Conservation (phyloP, 2,113 vertebrate species). For the Oplegnathus fasciatus region DNA sequence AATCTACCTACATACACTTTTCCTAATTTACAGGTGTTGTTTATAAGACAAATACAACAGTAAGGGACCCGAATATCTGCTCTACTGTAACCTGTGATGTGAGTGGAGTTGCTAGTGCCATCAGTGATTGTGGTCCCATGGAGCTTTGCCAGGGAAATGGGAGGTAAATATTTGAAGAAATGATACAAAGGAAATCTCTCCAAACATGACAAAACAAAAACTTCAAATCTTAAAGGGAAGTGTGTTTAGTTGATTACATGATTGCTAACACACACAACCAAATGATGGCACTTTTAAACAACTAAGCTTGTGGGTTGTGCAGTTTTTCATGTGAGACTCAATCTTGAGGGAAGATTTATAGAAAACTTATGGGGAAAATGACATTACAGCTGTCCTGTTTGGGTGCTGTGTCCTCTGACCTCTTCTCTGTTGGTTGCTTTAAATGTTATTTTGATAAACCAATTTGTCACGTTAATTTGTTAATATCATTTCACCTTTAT, state of each 20-base stretch:
- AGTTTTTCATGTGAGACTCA: background rate
- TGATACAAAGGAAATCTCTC: background rate
- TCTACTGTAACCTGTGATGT: slow-evolving; percentile 54
- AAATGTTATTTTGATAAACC: too few species aligned
- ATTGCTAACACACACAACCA: background rate
- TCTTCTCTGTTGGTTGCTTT: too few species aligned
- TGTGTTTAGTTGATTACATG: too few species aligned
- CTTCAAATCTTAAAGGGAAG: too few species aligned
- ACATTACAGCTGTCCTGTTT: too few species aligned
- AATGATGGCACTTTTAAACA: background rate
- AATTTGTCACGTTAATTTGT: too few species aligned
- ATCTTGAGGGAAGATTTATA: too few species aligned
- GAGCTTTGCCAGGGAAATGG: slow-evolving; percentile 50
- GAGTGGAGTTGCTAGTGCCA: slow-evolving; percentile 22
- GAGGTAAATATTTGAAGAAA: slow-evolving; percentile 30
- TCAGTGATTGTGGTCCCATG: slow-evolving; percentile 51
- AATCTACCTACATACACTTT: too few species aligned
- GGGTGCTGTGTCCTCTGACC: too few species aligned
- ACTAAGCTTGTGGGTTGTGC: too few species aligned
- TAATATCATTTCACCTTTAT: too few species aligned
- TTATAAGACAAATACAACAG: slow-evolving; percentile 52
- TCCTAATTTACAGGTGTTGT: slow-evolving; percentile 26
- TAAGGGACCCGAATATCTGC: slow-evolving; percentile 33
- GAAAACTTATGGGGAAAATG: too few species aligned
- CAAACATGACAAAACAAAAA: background rate